phyloP scores from a whole-genome alignment of 2,797 vertebrate species.

The Graptemys geographica region DNA sequence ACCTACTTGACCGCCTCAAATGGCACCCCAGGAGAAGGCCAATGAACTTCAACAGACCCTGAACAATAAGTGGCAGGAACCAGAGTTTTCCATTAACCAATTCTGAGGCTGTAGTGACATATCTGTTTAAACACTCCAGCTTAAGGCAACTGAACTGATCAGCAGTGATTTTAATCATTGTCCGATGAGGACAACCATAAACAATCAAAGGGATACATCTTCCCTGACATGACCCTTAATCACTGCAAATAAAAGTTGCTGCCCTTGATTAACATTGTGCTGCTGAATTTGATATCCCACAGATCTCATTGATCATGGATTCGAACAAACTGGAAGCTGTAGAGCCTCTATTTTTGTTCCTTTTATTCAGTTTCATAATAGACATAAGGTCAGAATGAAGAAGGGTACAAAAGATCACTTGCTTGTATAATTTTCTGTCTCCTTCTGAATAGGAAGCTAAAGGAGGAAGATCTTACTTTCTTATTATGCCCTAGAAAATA shows the following conservation, averaged over 20 bases:
- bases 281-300: constrained; percentile 60
- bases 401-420: background rate
- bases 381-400: background rate
- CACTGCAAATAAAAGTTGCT: constrained; percentile 29
- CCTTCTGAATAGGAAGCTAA: background rate
- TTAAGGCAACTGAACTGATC: background rate
- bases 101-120: background rate
- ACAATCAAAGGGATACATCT: constrained; percentile 63
- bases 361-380: constrained; percentile 11
- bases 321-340: background rate
- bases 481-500: background rate
- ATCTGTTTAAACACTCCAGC: constrained; percentile 27
- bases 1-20: background rate
- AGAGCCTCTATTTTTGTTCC: constrained; percentile 17
- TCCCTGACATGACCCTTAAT: constrained; percentile 57
- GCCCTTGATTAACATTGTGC: constrained; percentile 60
- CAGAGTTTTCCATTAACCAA: background rate
- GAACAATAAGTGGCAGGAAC: accelerated
- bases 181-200: constrained; percentile 45
- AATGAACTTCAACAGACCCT: background rate
- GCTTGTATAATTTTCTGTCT: background rate
- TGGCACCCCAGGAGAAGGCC: background rate
- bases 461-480: background rate
- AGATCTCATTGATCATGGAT: constrained; percentile 27
- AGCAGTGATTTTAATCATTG: constrained; percentile 16